Conservation (phyloP, 2,888 invertebrate species). For the Oscheius sp. region DNA sequence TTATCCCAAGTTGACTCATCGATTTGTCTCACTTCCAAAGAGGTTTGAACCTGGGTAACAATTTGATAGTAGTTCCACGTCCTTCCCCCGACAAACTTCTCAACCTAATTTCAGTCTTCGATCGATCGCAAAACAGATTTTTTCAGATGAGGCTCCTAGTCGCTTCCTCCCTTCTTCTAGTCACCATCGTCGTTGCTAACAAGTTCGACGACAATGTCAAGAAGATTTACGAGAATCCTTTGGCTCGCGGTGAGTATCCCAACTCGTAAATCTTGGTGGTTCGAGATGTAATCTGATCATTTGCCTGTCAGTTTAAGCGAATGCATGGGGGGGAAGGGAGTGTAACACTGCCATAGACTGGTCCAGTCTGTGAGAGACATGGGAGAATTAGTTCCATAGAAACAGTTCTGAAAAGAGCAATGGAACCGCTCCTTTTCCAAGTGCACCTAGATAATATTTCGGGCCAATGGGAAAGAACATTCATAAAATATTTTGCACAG, state of each 20-base stretch:
- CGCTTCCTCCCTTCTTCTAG: conserved; percentile 42
- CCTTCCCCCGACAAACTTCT: background rate
- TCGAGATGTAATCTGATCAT: background rate
- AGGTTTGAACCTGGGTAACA: too few relatives aligned
- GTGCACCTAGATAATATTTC: background rate
- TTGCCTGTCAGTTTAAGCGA: too few relatives aligned
- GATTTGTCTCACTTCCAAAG: too few relatives aligned
- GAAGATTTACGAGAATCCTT: conserved; percentile 67
- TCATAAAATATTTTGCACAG: too few relatives aligned
- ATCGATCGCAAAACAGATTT: background rate
- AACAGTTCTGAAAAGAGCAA: too few relatives aligned
- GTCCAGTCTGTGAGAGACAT: too few relatives aligned
- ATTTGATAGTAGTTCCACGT: background rate
- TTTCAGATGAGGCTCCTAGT: conserved; percentile 50
- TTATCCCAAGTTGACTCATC: background rate
- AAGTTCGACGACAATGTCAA: conserved; percentile 58
- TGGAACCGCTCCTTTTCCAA: background rate
- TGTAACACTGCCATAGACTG: too few relatives aligned
- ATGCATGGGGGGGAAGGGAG: too few relatives aligned
- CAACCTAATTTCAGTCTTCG: background rate
- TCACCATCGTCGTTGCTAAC: conserved; percentile 42
- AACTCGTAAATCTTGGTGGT: background rate
- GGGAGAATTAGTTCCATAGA: too few relatives aligned
- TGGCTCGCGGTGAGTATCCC: conserved; percentile 58
- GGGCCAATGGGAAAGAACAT: too few relatives aligned